Evolutionary conservation across 2,113 vertebrate species (phyloP), one percentile per base, ranked within the genome.

Genomic region (Manacus vitellinus): DNA sequence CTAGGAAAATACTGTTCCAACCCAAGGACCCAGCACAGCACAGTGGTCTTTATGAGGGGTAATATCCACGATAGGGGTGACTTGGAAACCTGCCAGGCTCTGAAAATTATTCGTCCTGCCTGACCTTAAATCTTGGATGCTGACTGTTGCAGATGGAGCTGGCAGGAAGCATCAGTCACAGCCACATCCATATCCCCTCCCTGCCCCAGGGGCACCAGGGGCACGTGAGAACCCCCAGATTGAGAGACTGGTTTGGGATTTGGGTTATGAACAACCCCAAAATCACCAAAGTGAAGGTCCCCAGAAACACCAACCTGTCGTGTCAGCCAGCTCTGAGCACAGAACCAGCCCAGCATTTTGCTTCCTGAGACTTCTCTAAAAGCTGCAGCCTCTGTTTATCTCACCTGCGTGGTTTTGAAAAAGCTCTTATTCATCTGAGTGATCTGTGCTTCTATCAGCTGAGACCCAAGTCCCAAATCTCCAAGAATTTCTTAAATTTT

Each of bases 111-210:
- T 77, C 92, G 79, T 96, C 94, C 23, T 30, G 67, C 63, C 9
- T 14, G 65, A 88, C 87, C 89, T 96, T 86, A 86, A 89, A 81
- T 88, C 89, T 83, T 85, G 46, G 83, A 14, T 86, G 66, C 62
- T 3, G 80, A 89, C 85, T 97, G 12, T 78, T 75, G 43, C 70
- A 90, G 96, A 72, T 30, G 41, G 95, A 88, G 88, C 22, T 6
- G 41, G 83, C 95, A 97, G 97, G 97, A 96, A 97, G 93, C 30
- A 37, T 96, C 96, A 81, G 54, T 93, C 96, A 91, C 1, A 27
- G 16, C 19, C n/a, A 1, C 21, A 89, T 31, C 70, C 75, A 17
- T 14, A 70, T 61, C 18, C 74, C 19, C 71, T 86, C 52, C 30
- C 49, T 41, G 31, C 54, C 46, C 5, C 65, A 46, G 37, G 4